Base-by-base conservation (phyloP, 2,797 vertebrate genomes). In the Eutrigla gurnardus region DNA sequence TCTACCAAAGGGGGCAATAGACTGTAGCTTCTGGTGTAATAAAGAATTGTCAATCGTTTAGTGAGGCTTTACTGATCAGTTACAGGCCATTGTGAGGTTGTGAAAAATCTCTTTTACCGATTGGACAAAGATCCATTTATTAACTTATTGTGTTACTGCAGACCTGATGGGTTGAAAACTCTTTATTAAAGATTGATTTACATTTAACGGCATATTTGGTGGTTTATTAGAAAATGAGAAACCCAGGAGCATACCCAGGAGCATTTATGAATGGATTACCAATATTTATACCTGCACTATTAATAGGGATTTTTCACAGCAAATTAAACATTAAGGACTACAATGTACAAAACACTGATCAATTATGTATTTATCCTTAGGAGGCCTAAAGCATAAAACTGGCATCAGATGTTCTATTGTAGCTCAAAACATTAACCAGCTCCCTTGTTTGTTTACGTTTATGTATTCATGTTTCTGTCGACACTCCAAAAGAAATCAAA, bases 401-500 rank as follows among this genome's bases (percentile, higher is more conserved):
- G 40, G 32, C 6, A 45, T 14, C 33, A 40, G 32, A 36, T 35
- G 62, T 69, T 70, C 35, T 65, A 17, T 70, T 76, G 9, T 37
- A 35, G 37, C 35, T 53, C 9, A 57, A 50, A 61, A 32, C n/a
- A 61, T 43, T 54, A 18, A 33, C n/a, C 32, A 68, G 7, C n/a
- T 64, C 9, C 58, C 45, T 15, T n/a, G 59, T 43, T 17, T 64
- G 6, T 63, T 61, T 53, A 14, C 25, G 53, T 12, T 45, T 46
- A 17, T 33, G 10, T 67, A 47, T 45, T 37, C 42, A 47, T 65
- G 60, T 71, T 66, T 43, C 45, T 10, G 18, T 66, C 18, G 65
- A 43, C 42, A 17, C 46, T 11, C 13, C 32, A 36, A 46, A 14
- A 7, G 32, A 76, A 70, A 73, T 73, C 7, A 71, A 77, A 80